Percentiles rank a stretch among this genome's conserved stretches.
phyloP scores from a whole-genome alignment of 2,888 invertebrate species.

The Andrena minutula region DNA sequence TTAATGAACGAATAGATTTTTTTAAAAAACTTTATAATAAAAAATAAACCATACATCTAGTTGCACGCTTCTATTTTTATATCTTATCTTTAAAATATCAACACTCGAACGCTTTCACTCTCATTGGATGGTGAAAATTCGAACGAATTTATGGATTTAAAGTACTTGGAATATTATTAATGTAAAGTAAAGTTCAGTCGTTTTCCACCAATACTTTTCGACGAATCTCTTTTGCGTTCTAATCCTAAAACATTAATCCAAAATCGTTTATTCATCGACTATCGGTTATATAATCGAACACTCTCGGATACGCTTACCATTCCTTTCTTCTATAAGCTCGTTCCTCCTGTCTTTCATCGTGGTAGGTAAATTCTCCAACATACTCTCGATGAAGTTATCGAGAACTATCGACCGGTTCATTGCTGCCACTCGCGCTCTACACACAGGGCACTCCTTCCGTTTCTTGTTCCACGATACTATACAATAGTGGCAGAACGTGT shows the following conservation, averaged over 20 bases:
- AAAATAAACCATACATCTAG: constrained; percentile 35
- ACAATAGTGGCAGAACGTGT: constrained; percentile 91
- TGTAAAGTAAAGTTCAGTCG: not conserved
- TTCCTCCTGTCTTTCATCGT: constrained; percentile 87
- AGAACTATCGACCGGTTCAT: constrained; percentile 88
- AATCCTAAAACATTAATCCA: constrained; percentile 48
- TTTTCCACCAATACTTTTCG: not conserved
- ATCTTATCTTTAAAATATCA: not conserved
- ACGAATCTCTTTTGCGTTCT: constrained; percentile 17
- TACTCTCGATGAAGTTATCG: constrained; percentile 91
- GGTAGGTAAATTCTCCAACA: constrained; percentile 88
- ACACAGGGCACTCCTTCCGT: constrained; percentile 90
- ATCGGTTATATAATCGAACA: not conserved
- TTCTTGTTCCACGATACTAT: constrained; percentile 90
- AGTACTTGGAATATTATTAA: not conserved
- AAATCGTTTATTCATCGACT: not conserved
- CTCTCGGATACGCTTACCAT: constrained; percentile 61
- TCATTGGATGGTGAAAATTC: constrained; percentile 3
- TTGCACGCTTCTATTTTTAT: not conserved
- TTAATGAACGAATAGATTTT: not conserved
- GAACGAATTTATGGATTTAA: not conserved
- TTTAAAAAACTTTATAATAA: constrained; percentile 30
- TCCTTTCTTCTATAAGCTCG: constrained; percentile 80
- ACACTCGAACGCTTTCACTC: not conserved
- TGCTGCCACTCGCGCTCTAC: constrained; percentile 86